Evolutionary conservation across 2,113 vertebrate species (phyloP).

Genomic region (Bubalus kerabau): DNA sequence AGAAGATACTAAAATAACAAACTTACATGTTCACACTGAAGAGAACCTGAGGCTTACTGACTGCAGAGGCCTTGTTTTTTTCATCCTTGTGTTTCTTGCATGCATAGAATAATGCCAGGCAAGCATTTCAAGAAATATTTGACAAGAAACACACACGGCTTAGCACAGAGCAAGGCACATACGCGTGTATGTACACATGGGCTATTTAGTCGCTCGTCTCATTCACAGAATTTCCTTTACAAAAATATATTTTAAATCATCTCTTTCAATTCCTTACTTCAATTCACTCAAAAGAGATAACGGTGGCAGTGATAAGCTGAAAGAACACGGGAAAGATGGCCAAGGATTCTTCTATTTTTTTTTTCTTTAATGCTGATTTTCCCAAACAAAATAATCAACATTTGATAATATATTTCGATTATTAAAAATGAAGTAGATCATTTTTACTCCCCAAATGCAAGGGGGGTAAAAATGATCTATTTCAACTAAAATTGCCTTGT

Average conservation of each 20-base stretch:
- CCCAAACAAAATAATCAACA: background rate
- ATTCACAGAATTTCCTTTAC: background rate
- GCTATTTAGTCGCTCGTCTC: background rate
- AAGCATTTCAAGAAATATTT: background rate
- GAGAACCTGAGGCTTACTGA: background rate
- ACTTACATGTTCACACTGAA: background rate
- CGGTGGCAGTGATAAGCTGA: background rate
- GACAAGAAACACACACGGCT: background rate
- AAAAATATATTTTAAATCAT: background rate
- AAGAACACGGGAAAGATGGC: background rate
- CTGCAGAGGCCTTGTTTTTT: background rate
- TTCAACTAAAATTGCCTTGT: slow-evolving; percentile 38
- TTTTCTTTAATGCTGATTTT: background rate
- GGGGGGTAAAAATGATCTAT: background rate
- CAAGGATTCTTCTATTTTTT: background rate
- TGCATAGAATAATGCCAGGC: background rate
- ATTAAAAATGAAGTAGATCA: background rate
- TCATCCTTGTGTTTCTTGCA: background rate
- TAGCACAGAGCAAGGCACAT: background rate
- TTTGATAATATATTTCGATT: background rate
- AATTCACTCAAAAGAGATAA: background rate
- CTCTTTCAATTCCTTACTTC: background rate
- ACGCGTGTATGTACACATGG: background rate
- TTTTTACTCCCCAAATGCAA: background rate
- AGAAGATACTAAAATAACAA: background rate